Evolutionary conservation across 2,797 vertebrate species (phyloP).

Genomic region (Cheirogaleus major): DNA sequence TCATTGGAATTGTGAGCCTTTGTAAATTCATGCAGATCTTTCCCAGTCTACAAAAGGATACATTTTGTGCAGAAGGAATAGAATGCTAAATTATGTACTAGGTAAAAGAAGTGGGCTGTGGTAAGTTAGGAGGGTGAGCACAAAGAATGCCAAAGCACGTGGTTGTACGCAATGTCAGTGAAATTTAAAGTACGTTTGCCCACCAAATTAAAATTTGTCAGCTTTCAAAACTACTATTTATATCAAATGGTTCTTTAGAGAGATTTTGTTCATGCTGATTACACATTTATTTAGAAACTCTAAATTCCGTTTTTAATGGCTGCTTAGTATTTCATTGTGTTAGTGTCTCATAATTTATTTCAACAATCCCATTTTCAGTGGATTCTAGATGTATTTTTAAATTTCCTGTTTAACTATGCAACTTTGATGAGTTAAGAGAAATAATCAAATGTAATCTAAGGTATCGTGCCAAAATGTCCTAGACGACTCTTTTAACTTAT

Average conservation of each 20-base stretch:
- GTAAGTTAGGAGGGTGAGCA: background rate
- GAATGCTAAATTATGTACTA: conserved; percentile 71
- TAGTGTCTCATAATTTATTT: background rate
- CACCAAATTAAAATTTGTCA: background rate
- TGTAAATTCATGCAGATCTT: conserved; percentile 64
- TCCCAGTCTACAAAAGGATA: conserved; percentile 58
- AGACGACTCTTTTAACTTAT: background rate
- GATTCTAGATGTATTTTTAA: background rate
- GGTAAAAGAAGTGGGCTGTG: conserved; percentile 59
- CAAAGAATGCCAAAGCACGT: background rate
- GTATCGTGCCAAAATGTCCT: background rate
- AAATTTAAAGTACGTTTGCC: background rate
- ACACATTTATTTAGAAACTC: conserved; percentile 41
- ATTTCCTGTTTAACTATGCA: background rate
- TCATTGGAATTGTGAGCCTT: conserved; percentile 61
- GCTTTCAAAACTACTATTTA: background rate
- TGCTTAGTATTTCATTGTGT: background rate
- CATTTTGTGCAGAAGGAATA: conserved; percentile 69
- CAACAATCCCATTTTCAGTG: background rate
- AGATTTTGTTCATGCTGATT: background rate
- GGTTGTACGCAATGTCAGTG: background rate
- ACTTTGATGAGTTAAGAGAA: background rate
- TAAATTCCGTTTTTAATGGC: conserved; percentile 20
- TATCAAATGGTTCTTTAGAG: background rate
- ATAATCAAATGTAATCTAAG: background rate